A percentile compares a stretch with the other conserved stretches of the same genome.
Conservation (phyloP, 2,888 invertebrate species). For the Gnatocerus cornutus region DNA sequence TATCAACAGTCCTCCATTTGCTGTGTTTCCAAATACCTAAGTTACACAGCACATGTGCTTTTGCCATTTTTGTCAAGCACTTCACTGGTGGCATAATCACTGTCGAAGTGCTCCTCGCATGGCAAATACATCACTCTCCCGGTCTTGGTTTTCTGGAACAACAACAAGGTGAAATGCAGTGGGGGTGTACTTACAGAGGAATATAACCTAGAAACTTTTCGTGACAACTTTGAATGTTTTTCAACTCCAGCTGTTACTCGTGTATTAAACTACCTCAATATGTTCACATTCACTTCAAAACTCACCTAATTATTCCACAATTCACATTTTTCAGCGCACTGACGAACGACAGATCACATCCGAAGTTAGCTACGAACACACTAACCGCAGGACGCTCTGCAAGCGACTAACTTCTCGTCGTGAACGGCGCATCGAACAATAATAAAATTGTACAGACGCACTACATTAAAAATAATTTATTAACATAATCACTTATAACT, state of each 20-base stretch:
- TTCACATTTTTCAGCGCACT: conserved; percentile 29
- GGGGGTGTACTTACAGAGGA: conserved; percentile 10
- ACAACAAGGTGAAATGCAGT: conserved; percentile 16
- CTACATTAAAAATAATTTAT: conserved; percentile 46
- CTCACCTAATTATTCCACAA: conserved; percentile 35
- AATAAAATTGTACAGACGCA: conserved; percentile 48
- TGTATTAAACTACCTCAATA: not conserved
- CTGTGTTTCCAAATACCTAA: conserved; percentile 86
- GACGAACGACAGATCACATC: not conserved
- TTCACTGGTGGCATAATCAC: conserved; percentile 57
- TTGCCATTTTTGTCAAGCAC: conserved; percentile 56
- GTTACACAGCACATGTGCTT: conserved; percentile 59
- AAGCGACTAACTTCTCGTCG: conserved; percentile 39
- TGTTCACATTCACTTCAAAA: not conserved
- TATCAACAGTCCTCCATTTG: conserved; percentile 83
- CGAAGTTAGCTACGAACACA: conserved; percentile 26
- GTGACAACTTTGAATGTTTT: no score
- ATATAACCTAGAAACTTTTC: conserved; percentile 45
- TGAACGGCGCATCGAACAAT: conserved; percentile 8
- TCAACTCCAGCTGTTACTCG: not conserved
- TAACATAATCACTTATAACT: conserved; percentile 16
- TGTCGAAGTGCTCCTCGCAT: conserved; percentile 54
- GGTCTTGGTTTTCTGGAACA: conserved; percentile 41
- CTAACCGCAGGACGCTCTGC: conserved; percentile 21
- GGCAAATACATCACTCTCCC: conserved; percentile 64